Conservation (phyloP, 2,888 invertebrate genomes). For the Eristalis tenax region DNA sequence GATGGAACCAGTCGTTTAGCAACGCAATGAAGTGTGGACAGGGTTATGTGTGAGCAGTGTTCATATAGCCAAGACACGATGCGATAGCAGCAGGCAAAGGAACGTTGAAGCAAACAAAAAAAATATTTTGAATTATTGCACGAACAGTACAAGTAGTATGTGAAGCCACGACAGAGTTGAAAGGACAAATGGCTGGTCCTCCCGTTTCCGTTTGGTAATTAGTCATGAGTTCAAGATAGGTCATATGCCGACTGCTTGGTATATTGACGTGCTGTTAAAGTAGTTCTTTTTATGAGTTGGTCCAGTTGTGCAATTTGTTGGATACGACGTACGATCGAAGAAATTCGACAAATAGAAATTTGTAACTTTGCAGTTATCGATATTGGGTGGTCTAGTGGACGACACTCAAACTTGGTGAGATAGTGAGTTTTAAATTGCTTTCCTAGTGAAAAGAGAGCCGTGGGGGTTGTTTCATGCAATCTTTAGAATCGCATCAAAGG, state of each 20-base stretch:
- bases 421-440: no score
- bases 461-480: no score
- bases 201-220: background rate
- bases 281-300: background rate
- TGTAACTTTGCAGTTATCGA: background rate
- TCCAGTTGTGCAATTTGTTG: background rate
- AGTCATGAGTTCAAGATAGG: background rate
- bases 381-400: no score
- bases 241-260: no score
- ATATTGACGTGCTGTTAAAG: background rate
- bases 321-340: background rate
- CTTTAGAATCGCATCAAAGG: no score
- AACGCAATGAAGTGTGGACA: background rate
- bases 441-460: no score
- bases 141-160: background rate
- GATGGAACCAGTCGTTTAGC: background rate
- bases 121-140: background rate
- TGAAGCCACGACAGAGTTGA: background rate
- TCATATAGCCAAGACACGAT: background rate
- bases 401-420: no score
- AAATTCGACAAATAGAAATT: background rate
- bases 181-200: background rate
- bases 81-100: background rate
- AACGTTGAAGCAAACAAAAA: background rate
- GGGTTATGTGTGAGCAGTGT: background rate